phyloP scores from a whole-genome alignment of 2,888 invertebrate species.

The Thecophora atra region DNA sequence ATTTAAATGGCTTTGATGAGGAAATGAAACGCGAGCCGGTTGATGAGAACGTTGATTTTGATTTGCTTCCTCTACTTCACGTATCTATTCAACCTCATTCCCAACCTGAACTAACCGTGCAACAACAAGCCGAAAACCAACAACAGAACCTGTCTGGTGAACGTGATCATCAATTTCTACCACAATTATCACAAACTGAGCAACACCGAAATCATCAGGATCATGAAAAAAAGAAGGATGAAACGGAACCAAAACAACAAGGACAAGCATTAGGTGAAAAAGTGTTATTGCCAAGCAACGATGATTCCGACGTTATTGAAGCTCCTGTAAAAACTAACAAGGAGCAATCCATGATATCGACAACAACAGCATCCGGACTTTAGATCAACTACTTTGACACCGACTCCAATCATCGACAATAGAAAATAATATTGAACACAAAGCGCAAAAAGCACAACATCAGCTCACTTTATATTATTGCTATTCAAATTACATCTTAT shows the following conservation, averaged over 20 bases:
- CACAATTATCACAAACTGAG: conserved; percentile 50
- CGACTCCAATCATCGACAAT: no score
- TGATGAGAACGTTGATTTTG: conserved; percentile 32
- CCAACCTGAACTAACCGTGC: conserved; percentile 7
- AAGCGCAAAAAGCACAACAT: no score
- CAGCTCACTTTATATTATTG: no score
- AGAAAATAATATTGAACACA: no score
- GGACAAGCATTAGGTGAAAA: conserved; percentile 30
- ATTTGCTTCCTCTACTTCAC: conserved; percentile 27
- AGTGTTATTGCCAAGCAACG: conserved; percentile 30
- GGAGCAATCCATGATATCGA: conserved; percentile 10
- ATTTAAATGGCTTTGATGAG: conserved; percentile 69
- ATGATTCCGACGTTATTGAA: conserved; percentile 58
- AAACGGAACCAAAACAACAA: conserved; percentile 40
- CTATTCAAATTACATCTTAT: no score
- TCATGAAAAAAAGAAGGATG: not conserved
- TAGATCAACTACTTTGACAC: not conserved
- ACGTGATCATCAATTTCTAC: conserved; percentile 39
- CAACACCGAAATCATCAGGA: conserved; percentile 23
- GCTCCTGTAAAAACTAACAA: conserved; percentile 45
- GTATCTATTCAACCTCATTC: conserved; percentile 5
- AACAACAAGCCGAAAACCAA: conserved; percentile 39
- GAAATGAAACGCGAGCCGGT: conserved; percentile 67
- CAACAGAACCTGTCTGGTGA: conserved; percentile 42
- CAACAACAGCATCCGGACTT: conserved; percentile 40